phyloP scores from a whole-genome alignment of 1,140 invertebrate genomes.

The Muscidifurax raptorellus region DNA sequence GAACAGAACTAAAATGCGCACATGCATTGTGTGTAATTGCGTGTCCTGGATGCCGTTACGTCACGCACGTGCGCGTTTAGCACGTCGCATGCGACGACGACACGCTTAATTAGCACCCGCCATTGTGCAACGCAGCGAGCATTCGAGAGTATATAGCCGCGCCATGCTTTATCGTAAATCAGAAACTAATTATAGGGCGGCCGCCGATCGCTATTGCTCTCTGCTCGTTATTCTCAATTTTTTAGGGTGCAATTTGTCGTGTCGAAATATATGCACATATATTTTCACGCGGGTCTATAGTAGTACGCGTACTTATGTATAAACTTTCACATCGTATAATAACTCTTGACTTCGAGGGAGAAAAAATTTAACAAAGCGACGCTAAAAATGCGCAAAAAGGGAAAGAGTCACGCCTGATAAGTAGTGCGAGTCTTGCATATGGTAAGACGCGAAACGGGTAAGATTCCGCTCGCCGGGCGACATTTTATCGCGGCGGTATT shows the following conservation, averaged over 20 bases:
- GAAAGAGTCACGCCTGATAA: background rate
- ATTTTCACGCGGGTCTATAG: background rate
- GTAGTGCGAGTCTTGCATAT: background rate
- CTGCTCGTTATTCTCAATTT: background rate
- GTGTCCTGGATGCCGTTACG: conserved; percentile 21
- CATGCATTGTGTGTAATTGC: conserved; percentile 24
- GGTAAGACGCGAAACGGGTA: background rate
- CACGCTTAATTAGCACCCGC: conserved; percentile 40
- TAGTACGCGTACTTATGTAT: no score
- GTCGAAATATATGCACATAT: background rate
- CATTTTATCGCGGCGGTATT: background rate
- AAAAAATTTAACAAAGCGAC: no score
- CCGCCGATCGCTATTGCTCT: background rate
- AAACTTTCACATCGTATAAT: no score
- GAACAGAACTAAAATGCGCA: conserved; percentile 7
- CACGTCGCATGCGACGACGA: conserved; percentile 21
- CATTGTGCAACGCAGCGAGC: conserved; percentile 25
- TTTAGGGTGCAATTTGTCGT: background rate
- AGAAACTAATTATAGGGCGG: conserved; percentile 44
- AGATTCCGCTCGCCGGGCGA: no score
- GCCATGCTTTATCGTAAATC: conserved; percentile 39
- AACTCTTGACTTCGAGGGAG: no score
- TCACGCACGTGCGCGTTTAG: conserved; percentile 9
- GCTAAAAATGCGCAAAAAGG: no score
- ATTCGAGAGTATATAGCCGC: background rate